Conservation (phyloP, 1,140 invertebrate species). For the Sesamia nonagrioides region DNA sequence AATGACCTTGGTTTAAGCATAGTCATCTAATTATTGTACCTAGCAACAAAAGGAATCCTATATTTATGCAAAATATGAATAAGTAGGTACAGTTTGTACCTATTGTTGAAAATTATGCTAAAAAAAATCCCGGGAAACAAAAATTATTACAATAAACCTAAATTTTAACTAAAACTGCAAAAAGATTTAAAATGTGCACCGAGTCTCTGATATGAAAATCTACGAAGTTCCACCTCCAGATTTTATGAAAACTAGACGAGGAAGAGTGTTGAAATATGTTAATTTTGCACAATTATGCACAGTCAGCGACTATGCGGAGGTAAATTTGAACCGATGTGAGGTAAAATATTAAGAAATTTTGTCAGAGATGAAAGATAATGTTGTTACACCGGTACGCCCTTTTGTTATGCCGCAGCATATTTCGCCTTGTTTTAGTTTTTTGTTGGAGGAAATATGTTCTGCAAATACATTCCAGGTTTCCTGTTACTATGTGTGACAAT, state of each 20-base stretch:
- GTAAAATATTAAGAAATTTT: constrained; percentile 8
- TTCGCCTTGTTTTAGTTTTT: background rate
- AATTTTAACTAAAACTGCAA: background rate
- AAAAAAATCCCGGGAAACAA: background rate
- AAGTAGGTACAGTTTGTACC: too few relatives aligned
- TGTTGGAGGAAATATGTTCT: too few relatives aligned
- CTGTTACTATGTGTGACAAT: too few relatives aligned
- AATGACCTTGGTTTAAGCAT: too few relatives aligned
- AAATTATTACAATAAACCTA: constrained; percentile 17
- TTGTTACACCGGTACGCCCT: background rate
- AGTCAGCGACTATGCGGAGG: constrained; percentile 13
- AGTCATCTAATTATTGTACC: too few relatives aligned
- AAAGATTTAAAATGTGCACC: constrained; percentile 3
- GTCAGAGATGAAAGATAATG: background rate
- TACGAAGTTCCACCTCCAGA: background rate
- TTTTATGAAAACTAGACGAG: constrained; percentile 32
- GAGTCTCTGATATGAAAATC: background rate
- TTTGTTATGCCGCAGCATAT: background rate
- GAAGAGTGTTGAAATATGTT: constrained; percentile 36
- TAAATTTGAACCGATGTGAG: constrained; percentile 13
- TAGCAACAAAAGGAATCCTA: too few relatives aligned
- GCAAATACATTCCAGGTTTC: too few relatives aligned
- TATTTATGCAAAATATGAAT: too few relatives aligned
- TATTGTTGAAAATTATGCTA: too few relatives aligned
- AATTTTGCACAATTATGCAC: constrained; percentile 32